These are phyloP conservation scores for Planococcus citri DNA, from an alignment of 1,140 invertebrate genomes.

Conservation along the genomic window DNA sequence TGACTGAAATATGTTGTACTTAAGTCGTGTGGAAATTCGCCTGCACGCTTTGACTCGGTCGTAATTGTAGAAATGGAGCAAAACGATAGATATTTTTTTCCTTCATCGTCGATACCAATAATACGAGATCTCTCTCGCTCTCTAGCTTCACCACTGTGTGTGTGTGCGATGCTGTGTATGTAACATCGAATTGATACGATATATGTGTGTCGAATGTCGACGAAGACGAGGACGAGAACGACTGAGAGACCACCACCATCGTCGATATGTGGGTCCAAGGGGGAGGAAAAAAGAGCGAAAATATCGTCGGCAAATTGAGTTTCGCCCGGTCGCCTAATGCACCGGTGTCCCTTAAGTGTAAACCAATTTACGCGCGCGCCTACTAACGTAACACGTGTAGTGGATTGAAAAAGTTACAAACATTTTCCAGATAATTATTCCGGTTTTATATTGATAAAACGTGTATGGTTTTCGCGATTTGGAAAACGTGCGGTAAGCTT, in stretches of 20 bases:
- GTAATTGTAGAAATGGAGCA: slow-evolving; percentile 1
- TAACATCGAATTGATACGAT: no score
- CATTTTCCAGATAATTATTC: background rate
- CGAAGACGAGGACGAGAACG: no score
- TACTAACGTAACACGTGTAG: slow-evolving; percentile 5
- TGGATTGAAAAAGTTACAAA: background rate
- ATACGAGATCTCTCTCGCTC: no score
- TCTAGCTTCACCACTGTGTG: no score
- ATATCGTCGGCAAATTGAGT: background rate
- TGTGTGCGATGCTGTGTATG: no score
- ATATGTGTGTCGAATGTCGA: no score
- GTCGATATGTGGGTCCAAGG: no score
- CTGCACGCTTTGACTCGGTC: background rate
- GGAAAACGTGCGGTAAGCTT: background rate
- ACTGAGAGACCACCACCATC: no score
- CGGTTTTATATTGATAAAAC: background rate
- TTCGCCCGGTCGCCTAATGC: background rate
- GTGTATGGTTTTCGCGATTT: background rate
- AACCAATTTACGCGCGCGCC: background rate
- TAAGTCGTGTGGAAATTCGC: background rate
- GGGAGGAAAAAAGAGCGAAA: background rate
- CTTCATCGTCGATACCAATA: no score
- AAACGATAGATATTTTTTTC: background rate
- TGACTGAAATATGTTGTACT: slow-evolving; percentile 7
- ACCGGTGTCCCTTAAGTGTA: background rate